Percentiles rank a stretch among this genome's conserved stretches.
Evolutionary conservation across 2,113 vertebrate species (phyloP).

Genomic region (Sebastes fasciatus): DNA sequence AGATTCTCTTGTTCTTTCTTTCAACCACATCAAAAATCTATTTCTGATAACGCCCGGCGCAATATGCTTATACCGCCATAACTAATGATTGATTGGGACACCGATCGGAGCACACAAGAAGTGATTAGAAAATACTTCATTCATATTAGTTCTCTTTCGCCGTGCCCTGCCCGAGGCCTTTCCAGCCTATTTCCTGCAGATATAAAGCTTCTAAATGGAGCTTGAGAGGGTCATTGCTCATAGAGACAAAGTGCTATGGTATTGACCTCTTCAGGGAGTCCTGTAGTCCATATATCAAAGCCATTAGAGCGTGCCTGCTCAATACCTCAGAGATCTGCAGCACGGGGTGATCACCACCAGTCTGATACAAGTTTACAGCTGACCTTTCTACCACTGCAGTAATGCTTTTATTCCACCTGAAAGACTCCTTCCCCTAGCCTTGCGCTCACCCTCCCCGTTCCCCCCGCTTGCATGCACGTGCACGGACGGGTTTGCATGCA

Average conservation of each 20-base stretch:
- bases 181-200: constrained; percentile 82
- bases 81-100: constrained; percentile 67
- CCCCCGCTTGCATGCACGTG: constrained; percentile 5
- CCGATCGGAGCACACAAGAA: constrained; percentile 68
- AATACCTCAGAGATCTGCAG: constrained; percentile 86
- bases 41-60: constrained; percentile 56
- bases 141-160: constrained; percentile 73
- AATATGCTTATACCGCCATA: constrained; percentile 50
- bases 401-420: constrained; percentile 83
- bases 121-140: constrained; percentile 76
- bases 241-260: constrained; percentile 83
- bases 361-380: constrained; percentile 86
- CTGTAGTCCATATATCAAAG: constrained; percentile 84
- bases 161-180: constrained; percentile 70
- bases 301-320: constrained; percentile 82
- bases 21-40: constrained; percentile 60
- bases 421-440: constrained; percentile 66
- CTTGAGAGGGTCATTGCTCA: constrained; percentile 84
- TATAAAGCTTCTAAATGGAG: constrained; percentile 83
- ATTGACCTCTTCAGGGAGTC: constrained; percentile 84
- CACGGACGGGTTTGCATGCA: constrained; percentile 9
- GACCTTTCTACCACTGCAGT: constrained; percentile 82
- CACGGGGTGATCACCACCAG: constrained; percentile 85
- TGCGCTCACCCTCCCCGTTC: constrained; percentile 47
- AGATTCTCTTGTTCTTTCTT: constrained; percentile 44